Evolutionary conservation across 2,888 invertebrate species (phyloP), one percentile per base, ranked within the genome.

Genomic region (Tinea semifulvella): DNA sequence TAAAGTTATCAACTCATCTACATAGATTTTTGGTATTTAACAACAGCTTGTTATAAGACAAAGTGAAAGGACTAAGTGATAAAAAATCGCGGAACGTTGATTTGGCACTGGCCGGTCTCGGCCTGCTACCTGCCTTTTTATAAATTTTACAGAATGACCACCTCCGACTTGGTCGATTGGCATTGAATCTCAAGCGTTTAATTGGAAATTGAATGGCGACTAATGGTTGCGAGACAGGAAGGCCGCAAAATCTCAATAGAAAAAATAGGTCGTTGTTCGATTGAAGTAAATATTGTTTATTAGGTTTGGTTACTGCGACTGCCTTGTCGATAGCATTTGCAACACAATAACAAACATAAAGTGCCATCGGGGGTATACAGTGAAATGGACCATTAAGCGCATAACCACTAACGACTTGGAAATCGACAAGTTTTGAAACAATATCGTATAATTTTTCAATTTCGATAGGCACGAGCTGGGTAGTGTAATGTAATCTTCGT

Each of bases 181-280:
- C 80, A 80, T 80, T 80, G 79, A 80, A 67, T 74, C 68, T 70
- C 65, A 68, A 70, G 65, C 75, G 73, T 68, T 74, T 79, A 77
- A 80, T 79, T 77, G 76, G 74, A 76, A 80, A 80, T 71, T 77
- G 68, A 71, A 70, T 68, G 74, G 69, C 68, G 63, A 68, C 66
- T 72, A 75, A 68, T 64, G 63, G 61, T 63, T 58, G 58, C 68
- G 61, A 60, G 64, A 20, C 43, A 43, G 43, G 43, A 43, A 43
- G 31, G 43, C 43, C 43, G 31, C 31, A 22, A 53, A 57, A 65
- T 64, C 74, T 66, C 63, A 65, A 65, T 66, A 63, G 61, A 58
- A 68, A 70, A 71, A 64, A 64, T 56, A 22, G 40, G 40, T 11
- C 22, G 40, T 18, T 36, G 16, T 36, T 18, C 36, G 36, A 18